Conservation (phyloP, 1,140 invertebrate genomes). For the Vanessa atalanta region DNA sequence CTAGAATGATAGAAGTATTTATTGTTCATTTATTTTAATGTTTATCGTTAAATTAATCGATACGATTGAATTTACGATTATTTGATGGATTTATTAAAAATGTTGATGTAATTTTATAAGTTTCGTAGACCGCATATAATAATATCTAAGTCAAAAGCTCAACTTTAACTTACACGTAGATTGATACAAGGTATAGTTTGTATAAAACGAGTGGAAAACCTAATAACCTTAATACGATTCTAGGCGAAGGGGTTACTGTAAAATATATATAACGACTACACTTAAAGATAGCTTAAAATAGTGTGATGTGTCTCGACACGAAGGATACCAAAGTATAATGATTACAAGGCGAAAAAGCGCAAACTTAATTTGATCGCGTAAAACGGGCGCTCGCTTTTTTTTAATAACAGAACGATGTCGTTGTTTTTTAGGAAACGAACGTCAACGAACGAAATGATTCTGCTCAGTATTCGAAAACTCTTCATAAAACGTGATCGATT, state of each 20-base stretch:
- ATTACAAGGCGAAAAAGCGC: slow-evolving; percentile 20
- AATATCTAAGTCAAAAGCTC: slow-evolving; percentile 70
- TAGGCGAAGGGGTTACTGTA: slow-evolving; percentile 74
- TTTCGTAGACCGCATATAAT: slow-evolving; percentile 39
- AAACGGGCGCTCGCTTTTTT: slow-evolving; percentile 15
- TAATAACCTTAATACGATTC: slow-evolving; percentile 71
- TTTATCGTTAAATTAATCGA: slow-evolving; percentile 18
- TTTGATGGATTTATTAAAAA: not conserved
- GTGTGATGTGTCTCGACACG: slow-evolving; percentile 45
- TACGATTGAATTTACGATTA: slow-evolving; percentile 10
- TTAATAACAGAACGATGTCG: slow-evolving; percentile 14
- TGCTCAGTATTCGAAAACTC: slow-evolving; percentile 21
- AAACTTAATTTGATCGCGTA: slow-evolving; percentile 13
- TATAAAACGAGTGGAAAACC: slow-evolving; percentile 80
- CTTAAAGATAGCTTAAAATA: slow-evolving; percentile 77
- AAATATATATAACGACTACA: slow-evolving; percentile 74
- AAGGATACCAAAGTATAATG: slow-evolving; percentile 6
- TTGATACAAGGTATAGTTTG: slow-evolving; percentile 74
- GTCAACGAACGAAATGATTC: slow-evolving; percentile 12
- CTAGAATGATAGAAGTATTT: slow-evolving; percentile 8
- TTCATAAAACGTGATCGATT: slow-evolving; percentile 36
- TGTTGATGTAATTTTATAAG: not conserved
- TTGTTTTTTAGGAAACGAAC: slow-evolving; percentile 30
- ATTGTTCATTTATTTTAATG: not conserved
- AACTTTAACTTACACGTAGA: slow-evolving; percentile 77